Evolutionary conservation across 2,797 vertebrate species (phyloP), one percentile per base, ranked within the genome.

Genomic region (Tinamus major): DNA sequence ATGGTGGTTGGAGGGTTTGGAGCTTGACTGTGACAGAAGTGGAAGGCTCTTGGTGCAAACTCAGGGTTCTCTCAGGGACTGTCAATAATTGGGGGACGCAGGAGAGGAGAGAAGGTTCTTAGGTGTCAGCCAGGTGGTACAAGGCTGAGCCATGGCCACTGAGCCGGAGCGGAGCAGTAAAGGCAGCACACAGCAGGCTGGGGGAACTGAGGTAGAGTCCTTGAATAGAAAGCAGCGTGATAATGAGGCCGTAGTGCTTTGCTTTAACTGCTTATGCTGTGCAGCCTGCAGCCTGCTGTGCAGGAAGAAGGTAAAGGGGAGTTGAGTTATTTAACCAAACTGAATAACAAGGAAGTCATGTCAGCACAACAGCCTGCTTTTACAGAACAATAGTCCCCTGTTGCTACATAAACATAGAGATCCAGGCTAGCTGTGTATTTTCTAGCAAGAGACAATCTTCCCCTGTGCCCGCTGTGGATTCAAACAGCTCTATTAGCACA

Each of bases 241-340:
- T 96, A 97, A 97, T 96, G 92, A 97, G 90, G 87, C 94, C 82
- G 6, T 89, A 95, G 95, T 67, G 94, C 95, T 96, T 93, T 91
- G 91, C 94, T 93, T 94, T 96, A 97, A 95, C 96, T 97, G 97
- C 89, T 92, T 96, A 56, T 83, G 93, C 95, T 93, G 82, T 95
- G 92, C 89, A 94, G 93, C 55, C 89, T 95, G 90, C 92, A 94
- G 89, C 93, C 97, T 96, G 96, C 95, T 96, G 96, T 85, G 87
- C 85, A 33, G 95, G 96, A 96, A 95, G 96, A 97, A 97, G 97
- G 96, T 97, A 97, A 96, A 96, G 95, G 97, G 93, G 93, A 96
- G 95, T 44, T 94, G 94, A 97, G 91, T 97, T 97, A 97, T 96
- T 98, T 97, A 97, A 98, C 95, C 85, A 93, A 92, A 95, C 96